phyloP scores from a whole-genome alignment of 64 coral and sea anemone genomes.

The Trachythela sp. region DNA sequence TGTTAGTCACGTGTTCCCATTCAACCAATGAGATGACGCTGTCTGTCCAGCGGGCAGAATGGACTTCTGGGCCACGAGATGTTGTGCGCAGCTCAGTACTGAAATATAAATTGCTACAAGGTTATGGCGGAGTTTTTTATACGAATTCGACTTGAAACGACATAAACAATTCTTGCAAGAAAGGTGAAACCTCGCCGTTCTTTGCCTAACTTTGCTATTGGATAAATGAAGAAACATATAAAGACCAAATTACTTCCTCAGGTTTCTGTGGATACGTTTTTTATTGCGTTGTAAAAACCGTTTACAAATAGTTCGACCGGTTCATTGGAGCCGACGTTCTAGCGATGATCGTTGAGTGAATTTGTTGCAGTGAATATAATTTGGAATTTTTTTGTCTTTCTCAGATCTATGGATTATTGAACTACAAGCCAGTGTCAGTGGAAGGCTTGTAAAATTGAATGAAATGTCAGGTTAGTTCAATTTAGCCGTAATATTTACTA shows the following conservation, averaged over 20 bases:
- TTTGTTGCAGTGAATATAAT: not conserved
- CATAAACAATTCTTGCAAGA: slow-evolving; percentile 9
- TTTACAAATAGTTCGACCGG: slow-evolving; percentile 6
- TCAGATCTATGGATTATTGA: not conserved
- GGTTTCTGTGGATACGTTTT: not conserved
- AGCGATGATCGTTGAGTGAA: not conserved
- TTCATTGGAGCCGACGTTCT: not conserved
- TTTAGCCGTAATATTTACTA: not conserved
- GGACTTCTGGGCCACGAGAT: not conserved
- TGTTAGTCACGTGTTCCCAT: not conserved
- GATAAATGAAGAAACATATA: not conserved
- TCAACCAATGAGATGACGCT: not conserved
- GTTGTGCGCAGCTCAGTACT: not conserved
- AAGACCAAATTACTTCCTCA: not conserved
- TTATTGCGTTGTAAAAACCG: not conserved
- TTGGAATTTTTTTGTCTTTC: not conserved
- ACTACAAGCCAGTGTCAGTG: not conserved
- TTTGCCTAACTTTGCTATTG: not conserved
- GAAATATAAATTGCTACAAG: slow-evolving; percentile 2
- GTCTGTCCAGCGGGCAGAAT: not conserved
- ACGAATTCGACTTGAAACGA: not conserved
- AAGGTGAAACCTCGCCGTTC: not conserved
- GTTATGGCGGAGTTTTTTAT: slow-evolving; percentile 8
- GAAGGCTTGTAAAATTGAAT: not conserved
- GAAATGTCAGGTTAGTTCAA: not conserved